Base-by-base conservation (phyloP, 1,140 invertebrate species). In the Spodoptera litura region DNA sequence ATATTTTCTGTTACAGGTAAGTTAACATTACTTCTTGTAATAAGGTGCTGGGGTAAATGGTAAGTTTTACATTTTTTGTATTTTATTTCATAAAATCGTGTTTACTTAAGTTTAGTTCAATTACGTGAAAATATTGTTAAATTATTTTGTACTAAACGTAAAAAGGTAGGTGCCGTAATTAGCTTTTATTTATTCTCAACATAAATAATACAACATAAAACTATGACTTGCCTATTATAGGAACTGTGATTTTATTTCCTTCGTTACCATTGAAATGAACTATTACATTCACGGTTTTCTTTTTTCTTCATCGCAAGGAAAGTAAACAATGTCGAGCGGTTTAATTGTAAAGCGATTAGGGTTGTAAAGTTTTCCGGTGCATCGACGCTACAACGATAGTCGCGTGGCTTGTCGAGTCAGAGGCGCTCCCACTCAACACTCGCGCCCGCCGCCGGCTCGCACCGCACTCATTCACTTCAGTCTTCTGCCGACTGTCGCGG, bases 391-490 rank as follows among this genome's bases (percentile, higher is more conserved):
- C 84, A 75, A 61, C 87, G 88, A 89, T 87, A 91, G 89, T 92
- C 91, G 91, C 87, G 88, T 89, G 87, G 87, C 88, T 84, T 85
- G 87, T 75, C 83, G 84, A 70, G 66, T 70, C 66, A 70, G 80
- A 81, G 91, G 85, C 91, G 87, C 91, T 92, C 91, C 92, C 90
- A 90, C 90, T 88, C 87, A 88, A 78, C 87, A 84, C 83, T 87
- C 84, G 89, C 88, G 88, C 85, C 86, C 89, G 89, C 88, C 84
- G 83, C 86, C 84, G 89, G 85, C 83, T 88, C 86, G 89, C 90
- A 83, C 90, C 85, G 91, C 88, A 85, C 92, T 92, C 93, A 89
- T 90, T 94, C 89, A 91, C 90, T 89, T 84, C 89, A 94, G 93
- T 93, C 83, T 87, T 88, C 87, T 87, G 91, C 87, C 91, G 88